Evolutionary conservation across 2,797 vertebrate species (phyloP).

Genomic region (Potorous gilbertii): DNA sequence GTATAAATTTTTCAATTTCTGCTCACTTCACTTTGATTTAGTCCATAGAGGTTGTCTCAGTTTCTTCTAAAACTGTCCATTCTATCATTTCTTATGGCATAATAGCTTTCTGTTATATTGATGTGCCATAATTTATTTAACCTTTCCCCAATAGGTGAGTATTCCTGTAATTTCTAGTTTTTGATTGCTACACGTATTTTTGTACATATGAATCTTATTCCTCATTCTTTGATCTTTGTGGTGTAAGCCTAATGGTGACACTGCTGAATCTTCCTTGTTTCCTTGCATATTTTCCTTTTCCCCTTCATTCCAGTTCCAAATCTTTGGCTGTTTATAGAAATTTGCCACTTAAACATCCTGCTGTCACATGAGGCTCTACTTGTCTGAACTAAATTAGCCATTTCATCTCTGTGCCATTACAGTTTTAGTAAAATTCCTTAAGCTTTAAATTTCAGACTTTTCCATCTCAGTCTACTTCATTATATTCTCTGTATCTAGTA

Average conservation of each 20-base stretch:
- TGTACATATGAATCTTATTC: not conserved
- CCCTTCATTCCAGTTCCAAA: not conserved
- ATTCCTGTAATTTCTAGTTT: slow-evolving; percentile 9
- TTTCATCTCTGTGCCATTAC: not conserved
- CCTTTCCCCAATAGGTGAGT: not conserved
- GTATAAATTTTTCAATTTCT: not conserved
- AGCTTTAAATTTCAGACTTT: not conserved
- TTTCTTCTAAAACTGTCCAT: not conserved
- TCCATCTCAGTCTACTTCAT: not conserved
- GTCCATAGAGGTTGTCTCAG: not conserved
- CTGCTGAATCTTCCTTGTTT: slow-evolving; percentile 3
- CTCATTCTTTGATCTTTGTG: not conserved
- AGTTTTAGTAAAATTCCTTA: not conserved
- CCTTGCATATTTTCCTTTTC: slow-evolving; percentile 31
- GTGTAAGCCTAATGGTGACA: not conserved
- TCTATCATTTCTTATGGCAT: not conserved
- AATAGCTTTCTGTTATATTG: not conserved
- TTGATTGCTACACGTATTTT: slow-evolving; percentile 5
- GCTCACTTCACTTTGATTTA: not conserved
- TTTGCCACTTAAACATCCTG: not conserved
- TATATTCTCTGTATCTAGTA: not conserved
- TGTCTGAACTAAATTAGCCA: not conserved
- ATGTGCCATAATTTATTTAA: slow-evolving; percentile 16
- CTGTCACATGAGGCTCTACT: not conserved
- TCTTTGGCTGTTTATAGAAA: not conserved